Percentiles rank a stretch among this genome's conserved stretches.
These are phyloP conservation scores for Xanthorhoe designata DNA, from an alignment of 2,888 invertebrate genomes.

Conservation along the genomic window DNA sequence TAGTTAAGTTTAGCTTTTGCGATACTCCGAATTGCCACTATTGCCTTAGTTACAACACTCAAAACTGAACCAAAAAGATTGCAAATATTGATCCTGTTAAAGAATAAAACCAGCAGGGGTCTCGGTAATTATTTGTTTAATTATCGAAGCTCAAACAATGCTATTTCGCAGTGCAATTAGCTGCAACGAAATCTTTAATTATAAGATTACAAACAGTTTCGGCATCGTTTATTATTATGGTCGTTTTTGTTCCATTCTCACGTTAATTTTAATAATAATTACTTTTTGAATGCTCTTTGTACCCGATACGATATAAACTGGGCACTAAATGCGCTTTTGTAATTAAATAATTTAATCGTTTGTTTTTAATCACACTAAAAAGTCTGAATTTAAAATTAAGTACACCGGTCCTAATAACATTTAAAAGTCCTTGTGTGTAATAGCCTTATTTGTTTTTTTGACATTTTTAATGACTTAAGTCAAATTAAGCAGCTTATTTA, in stretches of 20 bases:
- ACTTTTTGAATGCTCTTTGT: not conserved
- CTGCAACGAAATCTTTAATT: not conserved
- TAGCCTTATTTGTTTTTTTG: not conserved
- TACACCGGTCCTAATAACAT: not conserved
- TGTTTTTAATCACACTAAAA: not conserved
- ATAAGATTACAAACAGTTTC: not conserved
- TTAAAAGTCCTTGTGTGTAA: not conserved
- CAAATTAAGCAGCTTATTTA: too few species aligned
- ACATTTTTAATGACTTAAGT: not conserved
- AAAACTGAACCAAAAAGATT: too few species aligned
- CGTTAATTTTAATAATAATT: not conserved
- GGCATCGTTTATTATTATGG: not conserved
- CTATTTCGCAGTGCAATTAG: not conserved
- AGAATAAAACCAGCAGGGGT: too few species aligned
- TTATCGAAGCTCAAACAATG: not conserved
- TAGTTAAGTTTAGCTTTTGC: too few species aligned
- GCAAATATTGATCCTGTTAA: not conserved
- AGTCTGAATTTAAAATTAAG: not conserved
- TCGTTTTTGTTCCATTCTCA: not conserved
- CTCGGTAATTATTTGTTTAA: too few species aligned
- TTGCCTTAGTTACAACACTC: too few species aligned
- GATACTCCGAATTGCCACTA: too few species aligned
- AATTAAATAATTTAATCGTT: not conserved
- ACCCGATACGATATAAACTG: too few species aligned
- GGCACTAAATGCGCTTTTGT: not conserved